Conservation (phyloP, 2,888 invertebrate species). For the Nezara viridula region DNA sequence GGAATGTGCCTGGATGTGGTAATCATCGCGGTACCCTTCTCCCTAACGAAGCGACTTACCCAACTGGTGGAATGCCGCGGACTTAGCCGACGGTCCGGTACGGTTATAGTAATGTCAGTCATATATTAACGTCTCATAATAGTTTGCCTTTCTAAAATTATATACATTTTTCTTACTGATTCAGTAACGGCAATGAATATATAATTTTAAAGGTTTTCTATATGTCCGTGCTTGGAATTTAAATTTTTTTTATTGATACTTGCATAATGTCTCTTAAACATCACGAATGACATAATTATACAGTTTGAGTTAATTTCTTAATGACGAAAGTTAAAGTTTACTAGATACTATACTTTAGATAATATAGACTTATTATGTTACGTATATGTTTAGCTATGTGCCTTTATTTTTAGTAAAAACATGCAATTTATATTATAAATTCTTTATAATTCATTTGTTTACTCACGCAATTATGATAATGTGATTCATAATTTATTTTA, state of each 20-base stretch:
- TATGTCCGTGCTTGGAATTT: not conserved
- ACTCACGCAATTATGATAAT: not conserved
- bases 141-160: conserved; percentile 15
- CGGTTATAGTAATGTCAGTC: not conserved
- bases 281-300: not conserved
- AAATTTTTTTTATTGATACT: not conserved
- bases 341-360: not conserved
- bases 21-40: not conserved
- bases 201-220: not conserved
- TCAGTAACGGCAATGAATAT: not conserved
- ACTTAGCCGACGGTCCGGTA: not conserved
- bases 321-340: not conserved
- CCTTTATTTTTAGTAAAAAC: too few species aligned
- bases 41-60: conserved; percentile 4
- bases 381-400: too few species aligned
- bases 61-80: not conserved
- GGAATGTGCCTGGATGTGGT: conserved; percentile 2
- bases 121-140: not conserved
- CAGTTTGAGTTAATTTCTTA: not conserved
- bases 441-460: not conserved
- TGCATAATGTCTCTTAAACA: not conserved
- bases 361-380: too few species aligned
- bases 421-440: too few species aligned
- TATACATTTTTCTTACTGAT: not conserved
- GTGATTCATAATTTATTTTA: not conserved